Base-by-base conservation (phyloP, 2,113 vertebrate species). In the Cyrtonyx montezumae region DNA sequence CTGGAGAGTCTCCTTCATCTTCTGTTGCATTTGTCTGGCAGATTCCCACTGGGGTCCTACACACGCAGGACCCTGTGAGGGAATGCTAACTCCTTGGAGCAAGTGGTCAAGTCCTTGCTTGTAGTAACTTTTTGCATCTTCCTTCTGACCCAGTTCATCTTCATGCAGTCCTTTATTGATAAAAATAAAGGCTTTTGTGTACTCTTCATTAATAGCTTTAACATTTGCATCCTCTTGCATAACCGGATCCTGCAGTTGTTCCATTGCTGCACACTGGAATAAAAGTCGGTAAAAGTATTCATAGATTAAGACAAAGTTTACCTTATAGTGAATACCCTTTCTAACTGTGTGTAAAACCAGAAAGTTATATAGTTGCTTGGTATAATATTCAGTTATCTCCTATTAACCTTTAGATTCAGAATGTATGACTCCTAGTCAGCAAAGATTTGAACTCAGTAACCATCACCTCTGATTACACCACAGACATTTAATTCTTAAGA, bases 1-100 rank as follows among this genome's bases (percentile, higher is more conserved):
- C 91, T 97, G 97, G 17, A 99, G 95, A 0, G 99, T 99, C 92
- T 99, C 99, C 88, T 96, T 97, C 99, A 99, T 99, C 95, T 99
- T 99, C 89, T 97, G 96, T 15, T 99, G 99, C 99, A 99, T 99
- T 96, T 99, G 97, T 65, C 98, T 97, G 43, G 98, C 99, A 13
- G 98, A 97, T 9, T 99, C 98, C 99, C 99, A 99, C 53, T 96
- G 96, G 61, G 97, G 76, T 9, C 99, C 98, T 0, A 79, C 82
- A 34, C 98, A 98, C 3, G 98, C 97, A 7, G 97, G 96, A 5
- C 98, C 98, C 8, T 87, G 76, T 0, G 98, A 97, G 1, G 98
- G 97, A 93, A 99, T 95, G 20, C 97, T 98, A 68, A 99, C 75
- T 69, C 98, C 99, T 91, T 97, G 95, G 74, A 98, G 98, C 45